Percentiles rank a stretch among this genome's conserved stretches.
Conservation (phyloP, 2,113 vertebrate species). For the Eptatretus burgeri region DNA sequence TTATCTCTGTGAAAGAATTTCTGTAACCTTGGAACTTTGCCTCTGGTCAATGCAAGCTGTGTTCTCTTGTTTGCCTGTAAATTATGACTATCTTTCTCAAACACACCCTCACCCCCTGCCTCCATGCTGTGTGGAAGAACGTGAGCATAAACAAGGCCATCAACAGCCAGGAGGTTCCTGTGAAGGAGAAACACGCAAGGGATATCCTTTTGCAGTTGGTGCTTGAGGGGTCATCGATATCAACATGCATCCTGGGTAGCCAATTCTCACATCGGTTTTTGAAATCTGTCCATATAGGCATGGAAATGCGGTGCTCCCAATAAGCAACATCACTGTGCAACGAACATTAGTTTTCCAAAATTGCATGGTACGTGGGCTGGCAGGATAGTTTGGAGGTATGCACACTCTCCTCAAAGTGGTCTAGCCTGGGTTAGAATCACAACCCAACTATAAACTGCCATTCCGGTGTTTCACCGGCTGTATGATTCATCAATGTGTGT, state of each 20-base stretch:
- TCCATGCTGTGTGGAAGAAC: constrained; percentile 22
- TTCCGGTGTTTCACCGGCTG: too few relatives aligned
- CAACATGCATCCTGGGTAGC: background rate
- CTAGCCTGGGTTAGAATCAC: too few relatives aligned
- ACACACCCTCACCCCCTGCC: too few relatives aligned
- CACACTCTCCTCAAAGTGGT: too few relatives aligned
- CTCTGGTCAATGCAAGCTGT: too few relatives aligned
- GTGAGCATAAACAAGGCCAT: constrained; percentile 96
- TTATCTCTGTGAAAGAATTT: too few relatives aligned
- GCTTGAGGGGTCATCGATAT: background rate
- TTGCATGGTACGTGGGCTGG: background rate
- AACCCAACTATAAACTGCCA: too few relatives aligned
- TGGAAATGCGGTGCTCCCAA: background rate
- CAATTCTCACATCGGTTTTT: background rate
- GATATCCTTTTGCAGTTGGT: constrained; percentile 40
- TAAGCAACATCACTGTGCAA: background rate
- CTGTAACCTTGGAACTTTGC: too few relatives aligned
- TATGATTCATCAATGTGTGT: too few relatives aligned
- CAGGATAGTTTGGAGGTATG: too few relatives aligned
- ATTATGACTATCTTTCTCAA: too few relatives aligned
- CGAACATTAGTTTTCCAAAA: background rate
- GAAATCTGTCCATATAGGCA: background rate
- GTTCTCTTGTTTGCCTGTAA: too few relatives aligned
- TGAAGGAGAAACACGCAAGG: constrained; percentile 87
- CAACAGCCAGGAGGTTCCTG: constrained; percentile 44